Evolutionary conservation across 2,113 vertebrate genomes (phyloP).

Genomic region (Dolichallabes microphthalmus): DNA sequence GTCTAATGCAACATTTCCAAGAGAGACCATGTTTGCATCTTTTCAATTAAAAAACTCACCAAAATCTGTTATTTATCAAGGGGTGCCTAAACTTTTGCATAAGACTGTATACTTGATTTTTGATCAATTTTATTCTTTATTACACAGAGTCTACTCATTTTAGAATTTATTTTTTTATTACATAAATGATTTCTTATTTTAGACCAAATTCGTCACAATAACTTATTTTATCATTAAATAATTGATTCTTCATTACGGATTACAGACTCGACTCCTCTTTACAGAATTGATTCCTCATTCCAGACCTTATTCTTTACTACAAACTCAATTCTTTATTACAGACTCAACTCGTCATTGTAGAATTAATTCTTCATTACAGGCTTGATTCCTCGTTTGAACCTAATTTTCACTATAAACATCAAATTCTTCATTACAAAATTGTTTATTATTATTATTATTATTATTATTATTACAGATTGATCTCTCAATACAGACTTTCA

Average conservation of each 20-base stretch:
- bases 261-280: background rate
- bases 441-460: no score
- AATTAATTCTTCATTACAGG: background rate
- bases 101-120: no score
- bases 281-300: background rate
- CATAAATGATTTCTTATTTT: background rate
- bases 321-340: background rate
- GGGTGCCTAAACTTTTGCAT: no score
- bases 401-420: no score
- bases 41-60: no score
- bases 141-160: no score
- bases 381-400: background rate
- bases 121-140: no score
- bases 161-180: background rate
- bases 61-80: no score
- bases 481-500: background rate
- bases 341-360: background rate
- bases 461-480: background rate
- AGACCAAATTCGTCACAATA: background rate
- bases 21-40: no score
- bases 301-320: background rate
- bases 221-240: background rate
- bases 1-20: no score
- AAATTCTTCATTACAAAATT: no score
- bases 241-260: background rate